Base-by-base conservation (phyloP, 1,140 invertebrate species). In the Plectrocnemia conspersa region DNA sequence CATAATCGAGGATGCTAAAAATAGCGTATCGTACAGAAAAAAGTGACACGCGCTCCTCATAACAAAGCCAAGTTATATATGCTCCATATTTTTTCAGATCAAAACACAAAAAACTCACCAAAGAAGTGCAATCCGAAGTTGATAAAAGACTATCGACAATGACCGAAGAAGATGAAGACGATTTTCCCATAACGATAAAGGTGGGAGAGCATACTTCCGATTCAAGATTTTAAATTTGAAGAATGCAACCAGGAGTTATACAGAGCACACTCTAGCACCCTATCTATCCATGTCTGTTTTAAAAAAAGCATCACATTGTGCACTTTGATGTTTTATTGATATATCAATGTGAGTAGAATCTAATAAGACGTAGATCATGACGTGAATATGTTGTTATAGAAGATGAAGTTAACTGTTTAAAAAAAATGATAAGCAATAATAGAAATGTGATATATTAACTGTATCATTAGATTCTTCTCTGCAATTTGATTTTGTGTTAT, bases 161-260 rank as follows among this genome's bases (percentile, higher is more conserved):
- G 74, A 68, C 67, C 15, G 74, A 76, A 57, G 69, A 71, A 4
- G 74, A 76, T 47, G 74, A 76, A 64, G 74, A 76, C 36, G 77
- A 80, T 52, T 60, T 69, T 52, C 70, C 71, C 1, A 69, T 70
- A 13, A 73, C 70, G 9, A 67, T 74, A 61, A 79, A 79, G 77
- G 78, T 79, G 72, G 77, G 72, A 68, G 67, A 68, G 55, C 41
- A 58, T 32, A 55, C 54, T 41, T 61, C 55, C 42, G 59, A 61
- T 56, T 61, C 59, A 23, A 61, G 52, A 47, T 61, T 61, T 58
- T 61, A 54, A 58, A 27, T 52, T 22, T 40, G 45, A 27, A 4
- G 4, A 11, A n/a, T n/a, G 22, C 16, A 21, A 11, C 32, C 22
- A 48, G 16, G 25, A 42, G 40, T 42, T n/a, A 42, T 22, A 25